Conservation (phyloP, 2,113 vertebrate genomes). For the Microcebus murinus region DNA sequence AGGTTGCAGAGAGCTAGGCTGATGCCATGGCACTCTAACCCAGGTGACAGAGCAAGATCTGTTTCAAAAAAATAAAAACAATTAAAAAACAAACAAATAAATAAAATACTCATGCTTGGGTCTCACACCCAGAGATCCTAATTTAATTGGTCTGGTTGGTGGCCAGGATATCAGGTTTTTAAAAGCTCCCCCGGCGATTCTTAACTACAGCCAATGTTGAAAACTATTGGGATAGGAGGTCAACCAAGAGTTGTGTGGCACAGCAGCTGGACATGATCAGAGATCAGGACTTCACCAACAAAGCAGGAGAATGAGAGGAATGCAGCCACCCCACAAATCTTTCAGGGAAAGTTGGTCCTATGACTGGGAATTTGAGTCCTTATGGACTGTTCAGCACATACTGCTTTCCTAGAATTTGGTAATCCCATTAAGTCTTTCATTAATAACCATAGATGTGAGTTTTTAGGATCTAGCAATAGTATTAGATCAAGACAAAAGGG, state of each 20-base stretch:
- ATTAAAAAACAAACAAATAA: too few relatives aligned
- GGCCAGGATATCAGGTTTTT: not conserved
- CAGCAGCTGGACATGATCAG: not conserved
- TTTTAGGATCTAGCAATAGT: not conserved
- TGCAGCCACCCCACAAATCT: not conserved
- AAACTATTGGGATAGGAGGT: not conserved
- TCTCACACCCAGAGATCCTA: not conserved
- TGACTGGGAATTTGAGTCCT: not conserved
- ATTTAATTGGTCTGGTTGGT: not conserved
- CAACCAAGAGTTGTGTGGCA: not conserved
- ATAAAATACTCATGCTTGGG: not conserved
- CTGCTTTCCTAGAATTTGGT: not conserved
- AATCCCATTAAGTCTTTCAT: not conserved
- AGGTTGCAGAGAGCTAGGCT: too few relatives aligned
- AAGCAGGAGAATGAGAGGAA: not conserved
- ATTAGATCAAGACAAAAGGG: not conserved
- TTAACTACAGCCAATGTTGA: not conserved
- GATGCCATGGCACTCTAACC: too few relatives aligned
- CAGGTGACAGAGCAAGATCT: too few relatives aligned
- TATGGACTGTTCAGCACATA: not conserved
- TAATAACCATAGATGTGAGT: not conserved
- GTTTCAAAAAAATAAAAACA: too few relatives aligned
- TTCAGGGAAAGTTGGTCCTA: not conserved
- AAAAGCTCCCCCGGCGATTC: not conserved
- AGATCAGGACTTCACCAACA: not conserved